phyloP scores from a whole-genome alignment of 2,113 vertebrate genomes.

The Microcebus murinus region DNA sequence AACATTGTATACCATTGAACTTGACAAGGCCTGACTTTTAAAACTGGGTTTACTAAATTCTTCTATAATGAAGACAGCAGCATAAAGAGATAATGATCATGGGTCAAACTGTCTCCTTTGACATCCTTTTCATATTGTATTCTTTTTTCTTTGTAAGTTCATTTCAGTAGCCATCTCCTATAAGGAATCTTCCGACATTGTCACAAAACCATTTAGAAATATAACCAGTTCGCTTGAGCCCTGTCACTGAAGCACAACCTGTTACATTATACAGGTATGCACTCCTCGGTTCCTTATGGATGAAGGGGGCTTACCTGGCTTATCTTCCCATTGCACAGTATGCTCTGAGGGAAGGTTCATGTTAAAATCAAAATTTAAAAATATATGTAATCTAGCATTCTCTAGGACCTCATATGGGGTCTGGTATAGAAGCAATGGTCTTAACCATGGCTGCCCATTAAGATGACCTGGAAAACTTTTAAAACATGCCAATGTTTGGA shows the following conservation, averaged over 20 bases:
- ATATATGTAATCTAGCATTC: background rate
- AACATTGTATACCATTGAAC: background rate
- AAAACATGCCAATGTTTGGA: background rate
- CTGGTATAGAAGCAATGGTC: background rate
- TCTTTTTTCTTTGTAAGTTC: conserved; percentile 21
- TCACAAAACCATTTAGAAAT: background rate
- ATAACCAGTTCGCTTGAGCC: background rate
- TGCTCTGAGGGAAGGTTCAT: background rate
- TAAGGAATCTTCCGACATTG: background rate
- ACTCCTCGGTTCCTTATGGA: background rate
- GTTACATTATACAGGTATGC: background rate
- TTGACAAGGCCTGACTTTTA: background rate
- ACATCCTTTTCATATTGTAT: background rate
- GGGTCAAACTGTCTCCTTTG: background rate
- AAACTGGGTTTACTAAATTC: background rate
- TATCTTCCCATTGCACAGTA: background rate
- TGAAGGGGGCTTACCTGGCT: background rate
- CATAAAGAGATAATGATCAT: background rate
- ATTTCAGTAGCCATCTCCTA: background rate
- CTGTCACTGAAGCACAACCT: background rate
- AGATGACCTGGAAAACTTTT: background rate
- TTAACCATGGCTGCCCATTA: background rate
- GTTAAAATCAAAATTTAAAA: background rate
- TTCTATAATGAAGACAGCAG: background rate
- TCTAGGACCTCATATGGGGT: background rate